A percentile compares a stretch with the other conserved stretches of the same genome.
phyloP scores from a whole-genome alignment of 2,113 vertebrate species.

The Hypanus sabinus region DNA sequence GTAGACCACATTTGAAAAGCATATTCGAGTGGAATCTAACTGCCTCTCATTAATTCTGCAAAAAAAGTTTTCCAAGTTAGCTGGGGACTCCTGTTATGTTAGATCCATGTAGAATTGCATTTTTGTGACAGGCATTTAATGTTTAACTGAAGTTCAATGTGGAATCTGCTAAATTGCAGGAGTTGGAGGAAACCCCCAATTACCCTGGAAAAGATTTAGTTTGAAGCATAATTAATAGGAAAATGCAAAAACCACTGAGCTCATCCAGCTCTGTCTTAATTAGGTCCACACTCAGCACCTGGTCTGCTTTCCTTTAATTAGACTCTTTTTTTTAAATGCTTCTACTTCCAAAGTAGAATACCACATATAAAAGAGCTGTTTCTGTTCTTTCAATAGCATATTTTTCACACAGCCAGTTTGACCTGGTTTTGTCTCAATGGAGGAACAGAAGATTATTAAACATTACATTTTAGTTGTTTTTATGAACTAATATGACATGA shows the following conservation, averaged over 20 bases:
- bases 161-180: not conserved
- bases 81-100: not conserved
- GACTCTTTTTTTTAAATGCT: not conserved
- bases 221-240: constrained; percentile 16
- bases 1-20: not conserved
- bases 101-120: not conserved
- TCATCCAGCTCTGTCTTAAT: not conserved
- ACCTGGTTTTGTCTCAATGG: not conserved
- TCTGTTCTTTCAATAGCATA: not conserved
- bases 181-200: not conserved
- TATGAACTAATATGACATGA: not conserved
- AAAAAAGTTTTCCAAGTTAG: not conserved
- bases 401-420: not conserved
- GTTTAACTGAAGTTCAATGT: constrained; percentile 9
- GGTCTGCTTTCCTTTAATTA: not conserved
- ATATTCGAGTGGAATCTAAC: not conserved
- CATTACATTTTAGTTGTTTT: not conserved
- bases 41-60: not conserved
- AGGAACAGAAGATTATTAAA: not conserved
- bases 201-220: constrained; percentile 14
- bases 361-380: not conserved
- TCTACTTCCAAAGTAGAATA: not conserved
- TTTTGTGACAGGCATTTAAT: constrained; percentile 10
- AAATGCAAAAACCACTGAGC: not conserved
- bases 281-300: not conserved